Conservation (phyloP, 2,888 invertebrate species). For the Andrena chrysosceles region DNA sequence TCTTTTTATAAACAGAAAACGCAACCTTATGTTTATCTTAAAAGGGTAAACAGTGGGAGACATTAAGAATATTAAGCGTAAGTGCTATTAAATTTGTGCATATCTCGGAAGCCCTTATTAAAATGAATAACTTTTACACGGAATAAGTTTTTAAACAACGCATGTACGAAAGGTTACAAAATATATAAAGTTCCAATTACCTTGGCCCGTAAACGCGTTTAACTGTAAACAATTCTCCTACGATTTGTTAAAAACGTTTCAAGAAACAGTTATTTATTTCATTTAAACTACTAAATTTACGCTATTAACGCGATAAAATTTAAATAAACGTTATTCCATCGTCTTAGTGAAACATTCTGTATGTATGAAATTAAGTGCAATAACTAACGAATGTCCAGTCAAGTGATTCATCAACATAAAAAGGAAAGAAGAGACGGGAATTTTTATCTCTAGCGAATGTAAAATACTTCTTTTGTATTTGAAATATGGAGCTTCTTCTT, state of each 20-base stretch:
- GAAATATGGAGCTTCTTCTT: conserved; percentile 33
- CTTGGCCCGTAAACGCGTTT: no score
- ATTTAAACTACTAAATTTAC: not conserved
- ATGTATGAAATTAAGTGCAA: conserved; percentile 69
- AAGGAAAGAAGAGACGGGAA: conserved; percentile 37
- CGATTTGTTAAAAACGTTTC: not conserved
- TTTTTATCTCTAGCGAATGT: conserved; percentile 63
- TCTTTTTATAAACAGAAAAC: not conserved
- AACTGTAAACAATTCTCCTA: no score
- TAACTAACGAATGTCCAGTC: conserved; percentile 73
- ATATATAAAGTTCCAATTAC: no score
- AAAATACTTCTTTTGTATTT: conserved; percentile 35
- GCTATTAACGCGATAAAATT: not conserved
- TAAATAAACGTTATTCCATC: not conserved
- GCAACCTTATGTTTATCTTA: not conserved
- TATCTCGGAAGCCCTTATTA: not conserved
- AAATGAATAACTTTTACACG: not conserved
- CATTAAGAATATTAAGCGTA: not conserved
- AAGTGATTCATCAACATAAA: conserved; percentile 60
- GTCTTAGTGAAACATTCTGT: conserved; percentile 29
- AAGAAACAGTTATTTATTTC: not conserved
- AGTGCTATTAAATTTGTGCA: not conserved
- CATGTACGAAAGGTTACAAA: no score
- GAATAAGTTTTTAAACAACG: not conserved
- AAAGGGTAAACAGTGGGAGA: not conserved